A percentile compares a stretch with the other conserved stretches of the same genome.
Evolutionary conservation across 2,113 vertebrate genomes (phyloP).

Genomic region (Lethenteron camtschaticum): DNA sequence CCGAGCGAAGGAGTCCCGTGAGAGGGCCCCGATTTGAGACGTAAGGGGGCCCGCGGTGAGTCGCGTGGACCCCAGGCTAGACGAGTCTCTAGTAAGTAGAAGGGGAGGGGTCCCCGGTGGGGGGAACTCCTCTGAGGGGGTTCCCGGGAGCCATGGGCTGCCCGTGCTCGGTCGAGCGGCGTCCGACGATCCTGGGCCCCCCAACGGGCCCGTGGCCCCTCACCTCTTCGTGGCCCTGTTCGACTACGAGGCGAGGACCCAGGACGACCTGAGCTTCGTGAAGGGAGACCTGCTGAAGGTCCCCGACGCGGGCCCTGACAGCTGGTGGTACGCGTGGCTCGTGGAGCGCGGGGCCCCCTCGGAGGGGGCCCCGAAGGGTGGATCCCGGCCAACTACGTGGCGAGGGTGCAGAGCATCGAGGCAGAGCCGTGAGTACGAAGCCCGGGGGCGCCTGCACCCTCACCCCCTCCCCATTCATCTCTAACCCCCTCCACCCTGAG

Average conservation of each 20-base stretch:
- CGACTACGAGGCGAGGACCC: neutral
- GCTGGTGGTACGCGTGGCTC: slow-evolving; percentile 1
- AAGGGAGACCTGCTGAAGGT: neutral
- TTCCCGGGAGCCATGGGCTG: too few species aligned
- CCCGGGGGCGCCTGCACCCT: too few species aligned
- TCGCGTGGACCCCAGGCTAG: too few species aligned
- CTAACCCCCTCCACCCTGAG: too few species aligned
- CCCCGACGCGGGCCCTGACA: neutral
- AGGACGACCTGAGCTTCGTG: neutral
- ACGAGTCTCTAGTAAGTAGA: too few species aligned
- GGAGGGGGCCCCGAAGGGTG: neutral
- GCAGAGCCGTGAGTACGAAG: neutral
- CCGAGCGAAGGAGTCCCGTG: too few species aligned
- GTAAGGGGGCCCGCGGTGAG: too few species aligned
- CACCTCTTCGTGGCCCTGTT: neutral
- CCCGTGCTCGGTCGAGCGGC: too few species aligned
- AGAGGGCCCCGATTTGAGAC: too few species aligned
- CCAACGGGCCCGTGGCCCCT: neutral
- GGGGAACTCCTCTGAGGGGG: too few species aligned
- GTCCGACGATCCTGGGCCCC: neutral
- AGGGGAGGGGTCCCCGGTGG: too few species aligned
- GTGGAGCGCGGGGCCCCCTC: neutral
- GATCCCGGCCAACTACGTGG: neutral
- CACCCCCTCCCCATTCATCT: too few species aligned
- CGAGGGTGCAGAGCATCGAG: slow-evolving; percentile 2